phyloP scores from a whole-genome alignment of 2,888 invertebrate species.

The Mimachlamys varia region DNA sequence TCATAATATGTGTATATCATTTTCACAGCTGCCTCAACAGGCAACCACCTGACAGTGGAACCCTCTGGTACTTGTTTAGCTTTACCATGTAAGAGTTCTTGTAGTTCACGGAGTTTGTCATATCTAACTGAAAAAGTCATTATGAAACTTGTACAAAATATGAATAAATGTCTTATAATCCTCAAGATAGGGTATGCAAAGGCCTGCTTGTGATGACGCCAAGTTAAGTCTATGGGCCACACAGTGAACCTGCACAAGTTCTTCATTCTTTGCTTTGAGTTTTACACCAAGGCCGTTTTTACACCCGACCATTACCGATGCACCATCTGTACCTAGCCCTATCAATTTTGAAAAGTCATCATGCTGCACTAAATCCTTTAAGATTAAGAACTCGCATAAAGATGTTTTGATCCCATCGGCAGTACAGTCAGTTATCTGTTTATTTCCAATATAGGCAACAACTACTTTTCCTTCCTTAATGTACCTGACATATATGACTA shows the following conservation, averaged over 20 bases:
- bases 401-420: conserved; percentile 47
- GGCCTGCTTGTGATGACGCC: conserved; percentile 52
- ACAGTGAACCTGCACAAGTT: conserved; percentile 52
- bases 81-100: conserved; percentile 41
- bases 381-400: too few relatives aligned
- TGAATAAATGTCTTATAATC: conserved; percentile 48
- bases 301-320: conserved; percentile 53
- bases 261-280: conserved; percentile 38
- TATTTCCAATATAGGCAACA: conserved; percentile 47
- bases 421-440: conserved; percentile 50
- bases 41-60: conserved; percentile 44
- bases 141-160: conserved; percentile 48
- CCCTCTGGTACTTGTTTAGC: conserved; percentile 42
- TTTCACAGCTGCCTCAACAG: conserved; percentile 43
- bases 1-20: conserved; percentile 40
- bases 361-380: too few relatives aligned
- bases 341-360: too few relatives aligned
- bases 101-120: conserved; percentile 45
- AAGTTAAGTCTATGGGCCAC: conserved; percentile 52
- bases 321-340: too few relatives aligned
- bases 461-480: conserved; percentile 41
- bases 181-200: conserved; percentile 39
- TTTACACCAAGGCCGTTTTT: conserved; percentile 47
- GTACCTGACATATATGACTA: conserved; percentile 48
- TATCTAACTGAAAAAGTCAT: conserved; percentile 52